These are phyloP conservation scores for Rhynchophorus ferrugineus DNA, from an alignment of 1,140 invertebrate genomes.

Conservation along the genomic window DNA sequence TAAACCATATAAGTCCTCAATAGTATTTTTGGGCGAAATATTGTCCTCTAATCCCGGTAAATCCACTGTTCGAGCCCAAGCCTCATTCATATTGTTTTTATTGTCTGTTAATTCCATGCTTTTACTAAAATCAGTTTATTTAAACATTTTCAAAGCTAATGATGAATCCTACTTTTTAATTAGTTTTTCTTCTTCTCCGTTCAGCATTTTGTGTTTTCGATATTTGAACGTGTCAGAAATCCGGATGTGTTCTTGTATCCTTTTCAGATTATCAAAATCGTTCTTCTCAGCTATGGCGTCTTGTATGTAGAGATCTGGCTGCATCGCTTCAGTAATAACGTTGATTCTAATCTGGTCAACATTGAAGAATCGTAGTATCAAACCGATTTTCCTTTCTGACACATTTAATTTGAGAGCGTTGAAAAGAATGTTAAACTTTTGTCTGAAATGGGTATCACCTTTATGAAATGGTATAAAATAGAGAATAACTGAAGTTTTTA, in stretches of 20 bases:
- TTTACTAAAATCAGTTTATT: constrained; percentile 18
- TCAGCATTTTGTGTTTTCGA: constrained; percentile 16
- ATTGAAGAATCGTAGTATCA: constrained; percentile 61
- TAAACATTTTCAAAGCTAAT: constrained; percentile 4
- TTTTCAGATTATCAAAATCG: constrained; percentile 15
- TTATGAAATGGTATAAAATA: constrained; percentile 8
- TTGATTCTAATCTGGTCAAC: constrained; percentile 32
- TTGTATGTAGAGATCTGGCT: constrained; percentile 15
- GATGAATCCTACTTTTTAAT: constrained; percentile 21
- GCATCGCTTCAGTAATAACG: constrained; percentile 20
- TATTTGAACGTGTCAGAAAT: constrained; percentile 20
- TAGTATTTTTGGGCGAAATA: constrained; percentile 68
- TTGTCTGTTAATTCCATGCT: constrained; percentile 8
- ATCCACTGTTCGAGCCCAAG: constrained; percentile 65
- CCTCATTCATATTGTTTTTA: constrained; percentile 45
- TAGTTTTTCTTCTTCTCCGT: constrained; percentile 10
- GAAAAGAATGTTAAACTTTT: constrained; percentile 69
- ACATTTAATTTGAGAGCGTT: constrained; percentile 69
- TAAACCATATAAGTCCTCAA: constrained; percentile 62
- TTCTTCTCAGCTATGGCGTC: constrained; percentile 14
- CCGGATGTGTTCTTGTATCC: constrained; percentile 15
- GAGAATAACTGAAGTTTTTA: constrained; percentile 10
- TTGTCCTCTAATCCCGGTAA: constrained; percentile 80
- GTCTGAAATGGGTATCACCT: constrained; percentile 44
- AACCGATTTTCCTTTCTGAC: constrained; percentile 63